These are phyloP conservation scores for Illadopsis cleaveri DNA, from an alignment of 2,113 vertebrate genomes.

Conservation along the genomic window DNA sequence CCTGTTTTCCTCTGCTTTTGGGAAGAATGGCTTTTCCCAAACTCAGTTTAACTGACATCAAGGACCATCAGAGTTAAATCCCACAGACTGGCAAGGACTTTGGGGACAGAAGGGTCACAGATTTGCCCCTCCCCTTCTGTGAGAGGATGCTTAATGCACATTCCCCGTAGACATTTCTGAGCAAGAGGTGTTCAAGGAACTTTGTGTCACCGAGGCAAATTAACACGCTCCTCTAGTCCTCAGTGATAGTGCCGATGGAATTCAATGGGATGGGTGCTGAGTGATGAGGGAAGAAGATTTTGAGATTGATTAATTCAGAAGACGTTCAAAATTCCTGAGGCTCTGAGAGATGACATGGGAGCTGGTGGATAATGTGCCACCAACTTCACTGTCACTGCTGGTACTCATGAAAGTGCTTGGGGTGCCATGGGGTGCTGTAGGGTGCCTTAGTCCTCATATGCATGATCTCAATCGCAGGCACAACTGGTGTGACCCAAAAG, in stretches of 20 bases:
- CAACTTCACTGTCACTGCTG: not conserved
- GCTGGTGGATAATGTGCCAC: not conserved
- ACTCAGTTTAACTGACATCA: not conserved
- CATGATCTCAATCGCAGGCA: rapidly evolving
- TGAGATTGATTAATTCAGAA: not conserved
- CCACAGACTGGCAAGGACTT: not conserved
- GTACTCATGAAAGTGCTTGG: not conserved
- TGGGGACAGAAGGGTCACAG: not conserved
- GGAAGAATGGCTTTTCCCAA: not conserved
- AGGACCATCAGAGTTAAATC: not conserved
- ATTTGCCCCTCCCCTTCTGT: not conserved
- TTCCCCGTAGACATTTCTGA: not conserved
- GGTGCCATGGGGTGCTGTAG: not conserved
- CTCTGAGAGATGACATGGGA: not conserved
- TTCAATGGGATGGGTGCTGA: not conserved
- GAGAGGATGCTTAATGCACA: not conserved
- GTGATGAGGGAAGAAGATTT: not conserved
- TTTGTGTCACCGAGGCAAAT: rapidly evolving
- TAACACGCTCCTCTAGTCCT: not conserved
- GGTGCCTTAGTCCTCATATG: rapidly evolving
- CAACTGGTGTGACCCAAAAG: not conserved
- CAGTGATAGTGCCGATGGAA: not conserved
- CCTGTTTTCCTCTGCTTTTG: not conserved
- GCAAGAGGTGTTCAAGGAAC: not conserved
- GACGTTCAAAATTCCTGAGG: not conserved